Evolutionary conservation across 2,797 vertebrate species (phyloP), one percentile per base, ranked within the genome.

Genomic region (Enteromius radiatus): DNA sequence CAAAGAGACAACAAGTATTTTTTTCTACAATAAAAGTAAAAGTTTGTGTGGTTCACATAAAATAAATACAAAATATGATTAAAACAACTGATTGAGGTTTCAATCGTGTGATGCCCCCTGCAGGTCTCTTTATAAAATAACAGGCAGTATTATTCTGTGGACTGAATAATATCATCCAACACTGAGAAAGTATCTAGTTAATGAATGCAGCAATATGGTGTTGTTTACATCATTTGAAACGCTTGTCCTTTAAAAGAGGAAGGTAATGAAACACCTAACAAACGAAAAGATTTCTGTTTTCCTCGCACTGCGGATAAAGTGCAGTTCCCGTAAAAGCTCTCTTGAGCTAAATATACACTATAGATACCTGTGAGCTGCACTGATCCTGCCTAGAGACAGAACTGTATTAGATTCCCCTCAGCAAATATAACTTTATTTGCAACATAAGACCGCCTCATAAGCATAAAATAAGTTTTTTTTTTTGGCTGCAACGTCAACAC

Each of bases 321-420:
- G 23, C 54, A 63, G 23, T n/a, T 82, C 41, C 76, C 7, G 28
- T 84, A 41, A 75, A 80, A 43, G 36, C 23, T 68, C 36, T 76
- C 41, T 61, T 28, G 79, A 26, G 61, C 56, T 41, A 79, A 84
- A 84, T 78, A 84, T 76, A 74, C 56, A 81, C 36, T 28, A n/a
- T 70, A 7, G 23, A 74, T 76, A 87, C 78, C 68, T 74, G 81
- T 23, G 74, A 52, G 38, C 33, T 26, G 26, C 52, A 63, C 28
- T 47, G 56, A 77, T 36, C 76, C 79, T 74, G 80, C 78, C 68
- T 64, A 26, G 77, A 84, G 74, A 86, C 67, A 43, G 68, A 31
- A 19, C 12, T 81, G 82, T 81, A 61, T 78, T 68, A 69, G 6
- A 68, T 81, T 84, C 2, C 38, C 31, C 49, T 19, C n/a, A 31